Conservation (phyloP, 2,113 vertebrate genomes). For the Xyrauchen texanus region DNA sequence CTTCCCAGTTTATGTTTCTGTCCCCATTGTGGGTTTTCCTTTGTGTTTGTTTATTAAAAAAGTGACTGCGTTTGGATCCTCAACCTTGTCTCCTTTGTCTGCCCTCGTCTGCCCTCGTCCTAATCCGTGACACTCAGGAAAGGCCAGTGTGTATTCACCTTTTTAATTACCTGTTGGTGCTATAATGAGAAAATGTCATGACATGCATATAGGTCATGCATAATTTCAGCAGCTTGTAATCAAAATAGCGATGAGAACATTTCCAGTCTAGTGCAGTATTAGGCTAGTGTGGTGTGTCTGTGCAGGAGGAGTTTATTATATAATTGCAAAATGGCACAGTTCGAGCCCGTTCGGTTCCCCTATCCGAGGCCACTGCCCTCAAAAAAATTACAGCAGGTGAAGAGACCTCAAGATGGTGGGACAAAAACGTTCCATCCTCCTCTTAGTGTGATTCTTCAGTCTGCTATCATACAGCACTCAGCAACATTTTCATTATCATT, state of each 20-base stretch:
- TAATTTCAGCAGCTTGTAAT: constrained; percentile 13
- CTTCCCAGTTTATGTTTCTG: too few relatives aligned
- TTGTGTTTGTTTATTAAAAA: too few relatives aligned
- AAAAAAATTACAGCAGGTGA: constrained; percentile 34
- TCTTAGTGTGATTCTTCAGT: neutral
- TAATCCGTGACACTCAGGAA: too few relatives aligned
- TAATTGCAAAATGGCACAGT: constrained; percentile 59
- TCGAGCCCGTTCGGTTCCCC: constrained; percentile 28
- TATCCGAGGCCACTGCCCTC: constrained; percentile 46
- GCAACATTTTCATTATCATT: neutral
- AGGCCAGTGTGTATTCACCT: neutral
- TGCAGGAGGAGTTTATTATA: constrained; percentile 57
- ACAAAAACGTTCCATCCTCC: neutral
- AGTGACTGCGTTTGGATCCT: too few relatives aligned
- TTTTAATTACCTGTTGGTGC: constrained; percentile 33
- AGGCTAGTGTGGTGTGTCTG: constrained; percentile 38
- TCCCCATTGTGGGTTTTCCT: too few relatives aligned
- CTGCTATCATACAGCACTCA: neutral
- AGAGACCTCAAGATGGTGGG: constrained; percentile 53
- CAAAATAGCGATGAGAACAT: constrained; percentile 10
- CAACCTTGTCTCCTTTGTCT: too few relatives aligned
- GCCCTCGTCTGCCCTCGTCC: too few relatives aligned
- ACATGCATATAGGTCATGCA: constrained; percentile 23
- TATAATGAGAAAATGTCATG: constrained; percentile 19
- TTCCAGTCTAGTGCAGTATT: constrained; percentile 42